Evolutionary conservation across 1,140 invertebrate species (phyloP).

Genomic region (Elymnias hypermnestra): DNA sequence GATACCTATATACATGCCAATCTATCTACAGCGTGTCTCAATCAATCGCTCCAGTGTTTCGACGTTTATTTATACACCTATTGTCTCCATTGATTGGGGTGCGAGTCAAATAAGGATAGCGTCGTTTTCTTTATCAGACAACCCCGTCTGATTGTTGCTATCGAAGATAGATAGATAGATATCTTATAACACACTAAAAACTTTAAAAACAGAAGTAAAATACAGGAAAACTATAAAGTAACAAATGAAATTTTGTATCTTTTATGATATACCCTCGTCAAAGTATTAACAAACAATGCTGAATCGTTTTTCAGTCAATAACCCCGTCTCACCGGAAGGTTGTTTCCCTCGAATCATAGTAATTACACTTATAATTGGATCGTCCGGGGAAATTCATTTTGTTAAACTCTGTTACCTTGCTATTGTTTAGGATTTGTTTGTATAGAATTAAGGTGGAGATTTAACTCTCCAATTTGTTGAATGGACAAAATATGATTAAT

Average conservation of each 20-base stretch:
- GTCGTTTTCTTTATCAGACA: constrained; percentile 10
- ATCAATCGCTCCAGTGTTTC: constrained; percentile 6
- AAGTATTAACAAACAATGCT: too few relatives aligned
- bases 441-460: neutral
- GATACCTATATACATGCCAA: constrained; percentile 2
- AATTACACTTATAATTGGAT: neutral
- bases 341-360: neutral
- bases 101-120: constrained; percentile 6
- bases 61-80: constrained; percentile 9
- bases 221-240: too few relatives aligned
- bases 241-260: too few relatives aligned
- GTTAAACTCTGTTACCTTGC: neutral
- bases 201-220: too few relatives aligned
- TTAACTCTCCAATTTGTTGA: too few relatives aligned
- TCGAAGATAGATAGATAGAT: too few relatives aligned
- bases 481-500: too few relatives aligned
- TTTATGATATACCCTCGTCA: too few relatives aligned
- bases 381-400: neutral
- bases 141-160: constrained; percentile 7
- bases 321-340: neutral
- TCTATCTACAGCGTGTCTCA: constrained; percentile 8
- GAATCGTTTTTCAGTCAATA: neutral
- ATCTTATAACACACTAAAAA: too few relatives aligned
- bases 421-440: neutral
- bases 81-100: constrained; percentile 11